Conservation (phyloP, 2,888 invertebrate genomes). For the Epirrhoe alternata region DNA sequence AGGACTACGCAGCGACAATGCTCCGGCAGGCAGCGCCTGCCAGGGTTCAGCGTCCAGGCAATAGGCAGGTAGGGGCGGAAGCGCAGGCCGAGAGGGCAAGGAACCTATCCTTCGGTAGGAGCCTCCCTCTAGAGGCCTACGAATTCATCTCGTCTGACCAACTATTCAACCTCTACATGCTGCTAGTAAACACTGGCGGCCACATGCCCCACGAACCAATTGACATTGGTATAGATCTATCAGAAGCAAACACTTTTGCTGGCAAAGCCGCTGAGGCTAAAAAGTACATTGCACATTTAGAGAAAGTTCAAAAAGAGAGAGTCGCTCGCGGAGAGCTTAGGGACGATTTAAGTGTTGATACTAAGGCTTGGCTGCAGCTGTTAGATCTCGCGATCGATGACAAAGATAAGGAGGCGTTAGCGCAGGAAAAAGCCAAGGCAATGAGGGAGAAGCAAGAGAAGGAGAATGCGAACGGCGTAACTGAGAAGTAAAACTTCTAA, state of each 20-base stretch:
- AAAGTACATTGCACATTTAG: slow-evolving; percentile 1
- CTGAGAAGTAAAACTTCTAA: neutral
- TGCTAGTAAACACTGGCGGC: slow-evolving; percentile 12
- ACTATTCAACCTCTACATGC: slow-evolving; percentile 7
- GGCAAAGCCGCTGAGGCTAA: neutral
- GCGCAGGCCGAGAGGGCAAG: neutral
- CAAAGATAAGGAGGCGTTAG: neutral
- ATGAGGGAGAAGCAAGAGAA: neutral
- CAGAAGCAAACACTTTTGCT: neutral
- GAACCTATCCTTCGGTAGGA: slow-evolving; percentile 1
- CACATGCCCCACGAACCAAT: neutral
- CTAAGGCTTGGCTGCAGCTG: slow-evolving; percentile 4
- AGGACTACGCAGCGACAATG: slow-evolving; percentile 91
- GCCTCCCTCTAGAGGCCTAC: neutral
- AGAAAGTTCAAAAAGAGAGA: neutral
- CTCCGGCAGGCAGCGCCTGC: slow-evolving; percentile 84
- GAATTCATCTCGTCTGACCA: slow-evolving; percentile 8
- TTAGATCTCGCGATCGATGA: slow-evolving; percentile 8
- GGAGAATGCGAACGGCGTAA: neutral
- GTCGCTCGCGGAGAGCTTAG: slow-evolving; percentile 7
- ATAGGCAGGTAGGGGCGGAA: neutral
- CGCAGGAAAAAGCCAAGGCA: neutral
- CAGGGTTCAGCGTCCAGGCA: neutral
- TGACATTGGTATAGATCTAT: neutral
- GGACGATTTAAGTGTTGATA: neutral